These are phyloP conservation scores for Ictidomys tridecemlineatus DNA, from an alignment of 2,113 vertebrate genomes.

Conservation along the genomic window DNA sequence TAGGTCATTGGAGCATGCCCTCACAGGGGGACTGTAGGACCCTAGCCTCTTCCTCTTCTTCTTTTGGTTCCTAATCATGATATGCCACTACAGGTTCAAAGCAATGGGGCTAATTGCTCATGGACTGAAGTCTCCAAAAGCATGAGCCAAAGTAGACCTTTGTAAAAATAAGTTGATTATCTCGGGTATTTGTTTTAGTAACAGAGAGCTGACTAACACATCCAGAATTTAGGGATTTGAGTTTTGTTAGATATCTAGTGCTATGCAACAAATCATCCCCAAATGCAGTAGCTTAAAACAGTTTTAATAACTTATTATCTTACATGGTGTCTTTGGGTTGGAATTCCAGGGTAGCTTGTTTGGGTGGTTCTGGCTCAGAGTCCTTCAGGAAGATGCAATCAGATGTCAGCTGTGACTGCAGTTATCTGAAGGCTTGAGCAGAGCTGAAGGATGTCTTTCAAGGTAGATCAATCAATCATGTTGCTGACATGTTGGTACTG, in stretches of 20 bases:
- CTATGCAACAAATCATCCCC: not conserved
- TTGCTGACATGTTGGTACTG: not conserved
- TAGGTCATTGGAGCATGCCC: not conserved
- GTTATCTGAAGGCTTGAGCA: not conserved
- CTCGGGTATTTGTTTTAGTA: not conserved
- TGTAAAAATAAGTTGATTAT: not conserved
- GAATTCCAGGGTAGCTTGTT: not conserved
- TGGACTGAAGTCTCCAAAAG: not conserved
- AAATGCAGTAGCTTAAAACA: slow-evolving; percentile 11
- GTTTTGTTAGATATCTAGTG: not conserved
- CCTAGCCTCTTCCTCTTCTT: not conserved
- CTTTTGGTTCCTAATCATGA: not conserved
- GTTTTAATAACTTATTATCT: not conserved
- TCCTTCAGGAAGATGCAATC: not conserved
- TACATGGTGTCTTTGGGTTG: not conserved
- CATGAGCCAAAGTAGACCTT: not conserved
- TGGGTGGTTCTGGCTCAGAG: not conserved
- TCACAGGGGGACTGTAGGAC: not conserved
- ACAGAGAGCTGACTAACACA: not conserved
- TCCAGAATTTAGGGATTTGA: not conserved
- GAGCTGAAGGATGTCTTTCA: not conserved
- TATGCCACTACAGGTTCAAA: not conserved
- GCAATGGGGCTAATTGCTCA: not conserved
- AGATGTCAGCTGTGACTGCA: not conserved
- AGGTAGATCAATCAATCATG: not conserved